Evolutionary conservation across 2,797 vertebrate genomes (phyloP), one percentile per base, ranked within the genome.

Genomic region (Hybognathus amarus): DNA sequence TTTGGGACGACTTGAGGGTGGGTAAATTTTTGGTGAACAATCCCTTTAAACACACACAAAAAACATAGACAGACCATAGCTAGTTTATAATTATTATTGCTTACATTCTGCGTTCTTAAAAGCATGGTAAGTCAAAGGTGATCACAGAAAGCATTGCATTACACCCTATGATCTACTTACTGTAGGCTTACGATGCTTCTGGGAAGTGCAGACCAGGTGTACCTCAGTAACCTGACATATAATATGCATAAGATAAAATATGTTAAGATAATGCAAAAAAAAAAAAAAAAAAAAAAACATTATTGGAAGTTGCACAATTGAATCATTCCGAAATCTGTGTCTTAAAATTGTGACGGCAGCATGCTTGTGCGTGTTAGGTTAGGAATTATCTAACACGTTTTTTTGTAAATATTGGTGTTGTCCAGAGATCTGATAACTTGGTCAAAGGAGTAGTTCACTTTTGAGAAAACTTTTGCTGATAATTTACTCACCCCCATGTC

Each of bases 201-300:
- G 22, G 40, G 22, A 59, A 59, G 22, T 20, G 33, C 73, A 75
- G 2, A 52, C n/a, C 54, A 20, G 36, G 59, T 7, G 42, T 50
- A 79, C 77, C 63, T 79, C 27, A 79, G 61, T 36, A 79, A 79
- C 77, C 12, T 30, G 59, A 77, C 20, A 36, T 36, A 52, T 9
- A 20, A 17, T 27, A 40, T 67, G n/a, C 80, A 56, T 76, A 33
- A 33, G 30, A 33, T 33, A 33, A 33, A 33, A 47, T 13, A 64
- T 12, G 27, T 47, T 73, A 20, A 18, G 42, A 27, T 47, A 71
- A 70, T 10, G 71, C 50, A 36, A 27, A 33, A 33, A 33, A 27
- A 61, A 45, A 9, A 42, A 61, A 36, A 27, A 33, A 33, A 33
- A 27, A 61, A 45, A 9, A 42, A 61, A 22, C 74, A 61, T 59